Base-by-base conservation (phyloP, 2,113 vertebrate species). In the Zapus hudsonius region DNA sequence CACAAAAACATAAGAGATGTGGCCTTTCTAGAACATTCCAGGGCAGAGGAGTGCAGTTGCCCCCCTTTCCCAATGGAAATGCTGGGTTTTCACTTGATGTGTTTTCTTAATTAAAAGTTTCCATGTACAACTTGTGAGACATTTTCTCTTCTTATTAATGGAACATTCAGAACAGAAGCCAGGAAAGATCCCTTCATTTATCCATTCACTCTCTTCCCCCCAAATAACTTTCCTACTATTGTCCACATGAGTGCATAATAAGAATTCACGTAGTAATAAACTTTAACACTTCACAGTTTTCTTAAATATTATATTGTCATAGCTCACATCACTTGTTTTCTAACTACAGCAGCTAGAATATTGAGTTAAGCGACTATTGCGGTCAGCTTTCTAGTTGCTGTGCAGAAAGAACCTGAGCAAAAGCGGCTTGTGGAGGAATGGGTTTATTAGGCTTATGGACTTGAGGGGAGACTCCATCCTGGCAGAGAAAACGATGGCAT, bases 81-180 rank as follows among this genome's bases (percentile, higher is more conserved):
- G 22, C 52, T 95, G 42, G 11, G 4, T 91, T 90, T 93, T 91
- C 47, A 66, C 31, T 82, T 86, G n/a, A 7, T 73, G 5, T 22
- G 52, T 93, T 88, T 90, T 80, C 63, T 94, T 19, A 47, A 12
- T 86, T 93, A 38, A 15, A 80, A 64, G 33, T 92, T 57, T 73
- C 36, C 55, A 33, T 70, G n/a, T 83, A 55, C n/a, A 42, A 63
- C 38, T 64, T 38, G 69, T 64, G 38, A 59, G 23, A 12, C 86
- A 92, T 59, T 20, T 70, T 85, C 20, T 79, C 86, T 76, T 92
- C 33, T 74, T 73, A 31, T 72, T 93, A 73, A 83, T 40, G 52
- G 70, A 90, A 95, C 94, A 94, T 86, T 8, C 36, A 76, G 27
- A 63, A 3, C 4, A 55, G 52, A 78, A 63, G 61, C 57, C 78